These are phyloP conservation scores for Galerucella calmariensis DNA, from an alignment of 2,888 invertebrate species.

Conservation along the genomic window DNA sequence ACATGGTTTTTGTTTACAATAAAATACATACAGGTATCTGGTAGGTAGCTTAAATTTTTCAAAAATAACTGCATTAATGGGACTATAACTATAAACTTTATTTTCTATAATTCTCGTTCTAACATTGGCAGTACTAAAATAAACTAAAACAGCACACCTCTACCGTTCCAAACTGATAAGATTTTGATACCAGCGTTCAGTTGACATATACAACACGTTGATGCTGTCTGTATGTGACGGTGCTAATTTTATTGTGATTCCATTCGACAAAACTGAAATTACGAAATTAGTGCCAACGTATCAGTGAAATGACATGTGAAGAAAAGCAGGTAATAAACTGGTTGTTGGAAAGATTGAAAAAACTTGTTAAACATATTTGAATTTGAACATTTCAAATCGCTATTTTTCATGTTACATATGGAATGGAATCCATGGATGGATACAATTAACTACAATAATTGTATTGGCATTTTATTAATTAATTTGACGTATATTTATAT, in stretches of 20 bases:
- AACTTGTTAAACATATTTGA: no score
- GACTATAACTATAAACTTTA: no score
- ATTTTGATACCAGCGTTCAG: not conserved
- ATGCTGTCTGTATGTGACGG: not conserved
- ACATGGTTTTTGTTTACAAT: no score
- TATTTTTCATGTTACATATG: no score
- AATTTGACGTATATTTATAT: no score
- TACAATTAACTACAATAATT: no score
- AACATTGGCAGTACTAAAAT: not conserved
- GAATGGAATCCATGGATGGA: no score
- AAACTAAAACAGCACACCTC: not conserved
- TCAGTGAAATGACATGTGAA: not conserved
- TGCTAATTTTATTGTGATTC: conserved; percentile 6
- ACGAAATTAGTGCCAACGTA: not conserved
- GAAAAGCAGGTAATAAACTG: not conserved
- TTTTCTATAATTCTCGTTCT: not conserved
- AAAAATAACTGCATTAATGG: no score
- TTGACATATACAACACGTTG: not conserved
- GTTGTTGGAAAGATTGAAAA: not conserved
- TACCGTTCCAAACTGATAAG: not conserved
- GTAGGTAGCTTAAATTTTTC: no score
- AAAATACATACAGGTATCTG: no score
- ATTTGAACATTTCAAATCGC: no score
- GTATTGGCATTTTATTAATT: no score
- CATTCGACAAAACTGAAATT: not conserved